A percentile compares a stretch with the other conserved stretches of the same genome.
phyloP scores from a whole-genome alignment of 2,888 invertebrate species.

The Neria commutata region DNA sequence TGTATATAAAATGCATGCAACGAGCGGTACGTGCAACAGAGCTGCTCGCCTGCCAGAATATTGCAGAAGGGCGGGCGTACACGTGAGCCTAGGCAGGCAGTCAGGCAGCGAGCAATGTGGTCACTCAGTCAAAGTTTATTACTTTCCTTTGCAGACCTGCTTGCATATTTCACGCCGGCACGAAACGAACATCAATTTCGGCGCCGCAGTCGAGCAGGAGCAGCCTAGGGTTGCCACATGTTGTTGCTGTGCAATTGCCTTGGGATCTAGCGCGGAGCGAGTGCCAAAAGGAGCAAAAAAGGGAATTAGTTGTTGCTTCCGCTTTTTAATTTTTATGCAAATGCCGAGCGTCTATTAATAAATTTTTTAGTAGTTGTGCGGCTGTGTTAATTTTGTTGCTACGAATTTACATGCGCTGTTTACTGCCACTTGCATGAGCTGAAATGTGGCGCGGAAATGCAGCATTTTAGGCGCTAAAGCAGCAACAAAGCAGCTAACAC shows the following conservation, averaged over 20 bases:
- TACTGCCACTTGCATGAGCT: neutral
- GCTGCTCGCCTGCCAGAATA: slow-evolving; percentile 5
- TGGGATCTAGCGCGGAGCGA: too few species aligned
- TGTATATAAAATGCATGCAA: slow-evolving; percentile 47
- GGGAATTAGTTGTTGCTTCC: slow-evolving; percentile 4
- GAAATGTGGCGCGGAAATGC: slow-evolving; percentile 1
- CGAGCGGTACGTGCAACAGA: slow-evolving; percentile 26
- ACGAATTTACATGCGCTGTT: neutral
- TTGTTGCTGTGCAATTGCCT: neutral
- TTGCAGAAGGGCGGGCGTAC: slow-evolving; percentile 2
- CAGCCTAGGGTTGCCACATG: neutral
- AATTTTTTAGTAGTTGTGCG: slow-evolving; percentile 29
- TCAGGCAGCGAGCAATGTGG: slow-evolving; percentile 8
- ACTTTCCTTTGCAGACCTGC: slow-evolving; percentile 41
- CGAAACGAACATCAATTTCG: slow-evolving; percentile 49
- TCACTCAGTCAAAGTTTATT: slow-evolving; percentile 33
- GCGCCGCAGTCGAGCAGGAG: slow-evolving; percentile 17
- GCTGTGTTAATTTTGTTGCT: neutral
- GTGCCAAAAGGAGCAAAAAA: too few species aligned
- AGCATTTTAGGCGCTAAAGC: neutral
- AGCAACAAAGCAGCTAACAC: neutral
- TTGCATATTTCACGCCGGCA: slow-evolving; percentile 29
- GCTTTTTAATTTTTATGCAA: slow-evolving; percentile 23
- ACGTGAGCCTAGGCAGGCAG: slow-evolving; percentile 1
- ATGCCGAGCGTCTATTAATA: slow-evolving; percentile 34